Evolutionary conservation across 2,797 vertebrate genomes (phyloP).

Genomic region (Eupleurogrammus muticus): DNA sequence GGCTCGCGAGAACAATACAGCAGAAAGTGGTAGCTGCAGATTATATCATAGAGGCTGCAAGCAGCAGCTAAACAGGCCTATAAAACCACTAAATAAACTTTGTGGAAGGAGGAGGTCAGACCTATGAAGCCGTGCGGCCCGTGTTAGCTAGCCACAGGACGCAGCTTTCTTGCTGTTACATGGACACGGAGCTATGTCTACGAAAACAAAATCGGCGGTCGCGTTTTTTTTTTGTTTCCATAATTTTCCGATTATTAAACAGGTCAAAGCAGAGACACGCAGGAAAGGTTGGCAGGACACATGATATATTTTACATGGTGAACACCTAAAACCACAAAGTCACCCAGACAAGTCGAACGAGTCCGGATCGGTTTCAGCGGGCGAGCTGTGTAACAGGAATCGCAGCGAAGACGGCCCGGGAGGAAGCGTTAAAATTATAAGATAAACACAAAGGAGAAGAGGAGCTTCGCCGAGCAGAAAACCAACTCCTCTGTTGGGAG

Average conservation of each 20-base stretch:
- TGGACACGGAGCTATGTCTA: constrained; percentile 33
- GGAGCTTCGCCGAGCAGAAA: constrained; percentile 61
- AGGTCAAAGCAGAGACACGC: constrained; percentile 5
- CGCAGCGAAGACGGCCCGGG: constrained; percentile 36
- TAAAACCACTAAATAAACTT: constrained; percentile 61
- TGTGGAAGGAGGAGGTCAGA: constrained; percentile 46
- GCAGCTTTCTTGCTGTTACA: constrained; percentile 33
- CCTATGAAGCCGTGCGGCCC: constrained; percentile 33
- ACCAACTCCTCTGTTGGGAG: constrained; percentile 46
- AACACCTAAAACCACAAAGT: constrained; percentile 39
- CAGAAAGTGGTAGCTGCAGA: constrained; percentile 38
- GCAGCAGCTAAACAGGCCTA: constrained; percentile 53
- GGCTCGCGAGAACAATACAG: constrained; percentile 35
- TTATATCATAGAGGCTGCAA: constrained; percentile 43
- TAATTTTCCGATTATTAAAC: constrained; percentile 13
- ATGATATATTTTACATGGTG: constrained; percentile 2
- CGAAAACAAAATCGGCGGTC: constrained; percentile 52
- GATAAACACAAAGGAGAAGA: constrained; percentile 55
- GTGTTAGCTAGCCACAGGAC: constrained; percentile 35
- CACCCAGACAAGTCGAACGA: constrained; percentile 34
- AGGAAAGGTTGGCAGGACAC: constrained; percentile 4
- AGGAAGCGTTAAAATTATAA: constrained; percentile 54
- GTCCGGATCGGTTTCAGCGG: constrained; percentile 44
- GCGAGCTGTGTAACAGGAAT: constrained; percentile 46
- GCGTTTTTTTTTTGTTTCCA: neutral